Evolutionary conservation across 2,113 vertebrate genomes (phyloP), one percentile per base, ranked within the genome.

Genomic region (Myocastor coypus): DNA sequence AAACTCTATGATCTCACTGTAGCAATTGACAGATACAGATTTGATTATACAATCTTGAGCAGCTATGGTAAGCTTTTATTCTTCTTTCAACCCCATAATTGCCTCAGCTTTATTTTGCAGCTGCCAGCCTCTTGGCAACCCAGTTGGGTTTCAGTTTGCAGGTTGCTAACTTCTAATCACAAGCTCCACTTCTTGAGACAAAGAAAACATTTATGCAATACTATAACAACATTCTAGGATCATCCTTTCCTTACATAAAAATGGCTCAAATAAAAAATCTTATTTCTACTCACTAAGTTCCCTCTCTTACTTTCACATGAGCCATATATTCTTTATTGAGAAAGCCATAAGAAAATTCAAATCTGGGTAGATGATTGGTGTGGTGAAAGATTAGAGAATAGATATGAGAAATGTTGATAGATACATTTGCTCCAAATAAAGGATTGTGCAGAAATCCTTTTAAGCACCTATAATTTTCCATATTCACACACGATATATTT

Each of bases 11-110:
- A 96, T 97, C 50, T 90, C 89, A 96, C 87, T 96, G 94, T 94
- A 98, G 34, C 89, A 97, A 98, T 78, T 97, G 96, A 89, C 84
- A 96, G 96, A 94, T 96, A 97, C 92, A 94, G 96, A 98, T 94
- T 96, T 96, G 97, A 98, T 97, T 94, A 97, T 95, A 96, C 9
- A 88, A 98, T 96, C 87, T 92, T 85, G 82, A 92, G 92, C n/a
- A 24, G 66, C 84, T 85, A 94, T 92, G 95, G 92, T 97, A 96
- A 63, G 69, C 94, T 97, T 98, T 98, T 97, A 97, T 96, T 96
- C n/a, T 87, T 96, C 96, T 94, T 98, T 98, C 86, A 94, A 96
- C 96, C 69, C 89, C 95, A 55, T 22, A 95, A 95, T 92, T 97
- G 75, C 37, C 30, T 34, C 71, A 96, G 94, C 66, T 96, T 98